phyloP scores from a whole-genome alignment of 2,113 vertebrate genomes.

The Parotia lawesii region DNA sequence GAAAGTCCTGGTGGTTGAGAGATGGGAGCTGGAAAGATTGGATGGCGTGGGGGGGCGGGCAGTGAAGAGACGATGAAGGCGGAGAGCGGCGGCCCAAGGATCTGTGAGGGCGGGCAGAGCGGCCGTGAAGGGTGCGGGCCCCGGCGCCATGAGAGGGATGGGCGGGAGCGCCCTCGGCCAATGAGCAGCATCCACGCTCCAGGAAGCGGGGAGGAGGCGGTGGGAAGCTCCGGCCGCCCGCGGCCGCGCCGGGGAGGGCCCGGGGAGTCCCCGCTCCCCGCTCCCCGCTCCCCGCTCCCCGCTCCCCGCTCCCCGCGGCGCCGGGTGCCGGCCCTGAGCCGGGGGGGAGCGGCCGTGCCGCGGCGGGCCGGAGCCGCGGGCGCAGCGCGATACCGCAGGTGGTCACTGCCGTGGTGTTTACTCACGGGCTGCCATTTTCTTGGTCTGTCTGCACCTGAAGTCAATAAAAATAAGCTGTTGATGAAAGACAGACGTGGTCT shows the following conservation, averaged over 20 bases:
- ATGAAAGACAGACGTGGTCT: background rate
- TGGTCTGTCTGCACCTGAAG: too few relatives aligned
- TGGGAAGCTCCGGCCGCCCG: accelerated
- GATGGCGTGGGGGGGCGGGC: accelerated
- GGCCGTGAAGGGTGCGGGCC: accelerated
- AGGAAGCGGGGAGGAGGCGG: background rate
- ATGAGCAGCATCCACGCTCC: background rate
- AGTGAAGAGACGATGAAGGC: accelerated
- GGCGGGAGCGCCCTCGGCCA: background rate
- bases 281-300: accelerated
- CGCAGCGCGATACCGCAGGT: accelerated
- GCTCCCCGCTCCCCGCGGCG: accelerated
- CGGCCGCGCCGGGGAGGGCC: background rate
- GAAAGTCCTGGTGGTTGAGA: background rate
- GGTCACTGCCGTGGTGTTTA: accelerated
- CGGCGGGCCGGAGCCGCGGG: accelerated
- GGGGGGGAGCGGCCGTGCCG: accelerated
- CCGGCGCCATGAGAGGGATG: accelerated
- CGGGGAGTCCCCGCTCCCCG: accelerated
- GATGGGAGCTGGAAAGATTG: too few relatives aligned
- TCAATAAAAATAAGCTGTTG: background rate
- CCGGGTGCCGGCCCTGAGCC: accelerated
- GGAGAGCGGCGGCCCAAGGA: accelerated
- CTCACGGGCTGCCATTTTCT: background rate
- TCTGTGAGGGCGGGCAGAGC: accelerated